Evolutionary conservation across 2,888 invertebrate species (phyloP), one percentile per base, ranked within the genome.

Genomic region (Drosophila hamatofila): DNA sequence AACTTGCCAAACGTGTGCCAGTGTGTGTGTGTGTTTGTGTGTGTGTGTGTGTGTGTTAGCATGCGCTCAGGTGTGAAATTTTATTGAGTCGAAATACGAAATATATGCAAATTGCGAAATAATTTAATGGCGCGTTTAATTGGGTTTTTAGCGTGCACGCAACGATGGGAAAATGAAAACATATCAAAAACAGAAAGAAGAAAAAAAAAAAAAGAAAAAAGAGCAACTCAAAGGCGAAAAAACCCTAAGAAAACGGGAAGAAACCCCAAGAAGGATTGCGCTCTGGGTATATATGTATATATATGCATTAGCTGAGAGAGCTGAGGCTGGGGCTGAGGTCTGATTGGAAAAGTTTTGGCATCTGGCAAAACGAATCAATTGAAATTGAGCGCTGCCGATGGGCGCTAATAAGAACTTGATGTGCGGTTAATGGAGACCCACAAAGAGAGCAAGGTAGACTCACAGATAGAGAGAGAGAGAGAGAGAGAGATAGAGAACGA

Each of bases 121-220:
- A 87, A 86, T 86, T 86, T 87, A 86, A 86, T 86, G 86, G 83
- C 83, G 87, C 86, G 86, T 86, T 87, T 86, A 86, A 86, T 86
- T 86, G 88, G 87, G 85, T 87, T 86, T 85, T 87, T 87, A 86
- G 87, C 87, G 75, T 60, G 75, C 69, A 78, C 78, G 68, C 71
- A 74, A 64, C 77, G 77, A 72, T 69, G 83, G 70, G 64, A 69
- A 80, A 72, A 74, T 68, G 69, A 71, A 72, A 74, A 78, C 72
- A 72, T 72, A 78, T 78, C 68, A 65, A 78, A 73, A 46, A 48
- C n/a, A 3, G 16, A 2, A 23, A 3, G 5, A 35, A 35, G 12
- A 35, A 35, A 35, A 35, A 35, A 33, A 33, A 1, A 16, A 2
- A 25, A 9, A 46, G 14, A 25, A 76, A 58, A 16, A 11, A 44